Conservation (phyloP, 2,113 vertebrate genomes). For the Burhinus bistriatus region DNA sequence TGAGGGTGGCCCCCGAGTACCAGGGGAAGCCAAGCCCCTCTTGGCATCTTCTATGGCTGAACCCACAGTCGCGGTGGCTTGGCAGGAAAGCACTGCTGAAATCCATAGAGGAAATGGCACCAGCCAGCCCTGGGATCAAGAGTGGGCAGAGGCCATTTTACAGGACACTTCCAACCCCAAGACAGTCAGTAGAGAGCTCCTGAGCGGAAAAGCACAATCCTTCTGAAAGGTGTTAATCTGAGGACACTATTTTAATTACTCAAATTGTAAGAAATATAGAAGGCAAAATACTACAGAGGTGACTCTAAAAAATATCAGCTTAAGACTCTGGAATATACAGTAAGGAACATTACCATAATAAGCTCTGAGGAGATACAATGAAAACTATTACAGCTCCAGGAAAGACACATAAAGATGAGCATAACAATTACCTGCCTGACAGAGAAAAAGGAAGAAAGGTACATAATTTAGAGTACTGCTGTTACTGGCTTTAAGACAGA, state of each 20-base stretch:
- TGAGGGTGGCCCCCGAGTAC: neutral
- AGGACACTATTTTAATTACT: slow-evolving; percentile 40
- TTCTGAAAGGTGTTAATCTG: neutral
- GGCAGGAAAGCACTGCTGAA: neutral
- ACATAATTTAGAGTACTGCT: slow-evolving; percentile 24
- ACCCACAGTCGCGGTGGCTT: accelerated
- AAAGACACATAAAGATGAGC: slow-evolving; percentile 47
- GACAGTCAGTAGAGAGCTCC: neutral
- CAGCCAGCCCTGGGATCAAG: neutral
- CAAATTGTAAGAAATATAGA: neutral
- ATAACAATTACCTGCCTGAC: slow-evolving; percentile 38
- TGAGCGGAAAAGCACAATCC: neutral
- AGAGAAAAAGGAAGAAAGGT: slow-evolving; percentile 26
- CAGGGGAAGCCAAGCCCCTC: neutral
- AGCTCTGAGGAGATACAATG: slow-evolving; percentile 41
- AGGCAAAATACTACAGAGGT: neutral
- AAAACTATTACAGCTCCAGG: slow-evolving; percentile 46
- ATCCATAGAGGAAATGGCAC: neutral
- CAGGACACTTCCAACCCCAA: neutral
- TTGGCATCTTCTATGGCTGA: accelerated
- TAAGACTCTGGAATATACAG: neutral
- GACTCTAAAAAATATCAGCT: neutral
- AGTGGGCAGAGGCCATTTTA: neutral
- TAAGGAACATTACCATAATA: slow-evolving; percentile 40
- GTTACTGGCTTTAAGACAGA: slow-evolving; percentile 40